These are phyloP conservation scores for Cryptomyrus ogoouensis DNA, from an alignment of 2,113 vertebrate species.

Conservation along the genomic window DNA sequence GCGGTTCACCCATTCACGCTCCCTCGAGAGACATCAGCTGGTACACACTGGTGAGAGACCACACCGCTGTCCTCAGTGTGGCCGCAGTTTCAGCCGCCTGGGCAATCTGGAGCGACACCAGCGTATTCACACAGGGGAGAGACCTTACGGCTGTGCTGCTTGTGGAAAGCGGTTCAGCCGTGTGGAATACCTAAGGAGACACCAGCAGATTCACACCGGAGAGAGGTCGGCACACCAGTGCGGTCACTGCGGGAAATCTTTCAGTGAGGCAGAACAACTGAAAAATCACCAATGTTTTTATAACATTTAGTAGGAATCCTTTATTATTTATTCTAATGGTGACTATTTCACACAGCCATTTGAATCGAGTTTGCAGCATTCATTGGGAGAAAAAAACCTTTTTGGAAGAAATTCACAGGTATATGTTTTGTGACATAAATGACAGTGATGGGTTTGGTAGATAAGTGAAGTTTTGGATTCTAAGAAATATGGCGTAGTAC, in stretches of 20 bases:
- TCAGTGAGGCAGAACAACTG: constrained; percentile 61
- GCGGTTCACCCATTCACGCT: constrained; percentile 82
- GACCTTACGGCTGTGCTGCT: constrained; percentile 67
- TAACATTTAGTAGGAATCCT: constrained; percentile 21
- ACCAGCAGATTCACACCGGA: constrained; percentile 61
- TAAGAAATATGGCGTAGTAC: constrained; percentile 25
- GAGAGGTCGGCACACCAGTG: constrained; percentile 61
- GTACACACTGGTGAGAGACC: constrained; percentile 81
- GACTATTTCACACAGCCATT: neutral
- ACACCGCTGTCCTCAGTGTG: constrained; percentile 63
- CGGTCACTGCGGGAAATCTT: constrained; percentile 64
- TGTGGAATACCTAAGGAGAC: constrained; percentile 71
- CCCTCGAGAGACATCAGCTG: constrained; percentile 83
- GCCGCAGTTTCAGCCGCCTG: constrained; percentile 67
- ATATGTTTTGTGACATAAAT: neutral
- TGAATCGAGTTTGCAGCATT: neutral
- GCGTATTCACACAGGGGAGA: constrained; percentile 69
- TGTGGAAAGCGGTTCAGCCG: constrained; percentile 79
- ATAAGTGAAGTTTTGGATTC: constrained; percentile 24
- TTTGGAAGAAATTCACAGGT: neutral
- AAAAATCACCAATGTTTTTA: constrained; percentile 65
- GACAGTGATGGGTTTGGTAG: neutral
- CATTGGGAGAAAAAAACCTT: neutral
- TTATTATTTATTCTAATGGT: neutral
- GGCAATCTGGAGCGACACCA: constrained; percentile 72